Percentiles rank a stretch among this genome's conserved stretches.
Evolutionary conservation across 2,113 vertebrate genomes (phyloP).

Genomic region (Delphinus delphis): DNA sequence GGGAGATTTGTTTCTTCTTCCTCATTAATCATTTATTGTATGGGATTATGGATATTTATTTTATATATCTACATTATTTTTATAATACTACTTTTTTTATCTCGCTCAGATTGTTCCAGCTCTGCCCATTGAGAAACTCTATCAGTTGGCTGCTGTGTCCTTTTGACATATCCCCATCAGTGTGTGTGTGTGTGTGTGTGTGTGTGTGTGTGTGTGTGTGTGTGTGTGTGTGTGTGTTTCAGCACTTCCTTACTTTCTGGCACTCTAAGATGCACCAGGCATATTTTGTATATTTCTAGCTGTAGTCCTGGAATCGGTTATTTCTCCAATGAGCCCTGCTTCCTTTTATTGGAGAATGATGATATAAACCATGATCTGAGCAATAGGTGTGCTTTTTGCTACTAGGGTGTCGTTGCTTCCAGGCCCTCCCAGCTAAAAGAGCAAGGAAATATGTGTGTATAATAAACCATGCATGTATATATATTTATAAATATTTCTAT

Average conservation of each 20-base stretch:
- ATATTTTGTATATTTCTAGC: background rate
- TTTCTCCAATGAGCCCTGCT: background rate
- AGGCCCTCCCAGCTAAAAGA: background rate
- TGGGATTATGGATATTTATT: background rate
- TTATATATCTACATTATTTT: background rate
- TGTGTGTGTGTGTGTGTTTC: background rate
- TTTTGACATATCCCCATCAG: background rate
- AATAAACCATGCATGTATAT: background rate
- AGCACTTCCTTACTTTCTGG: background rate
- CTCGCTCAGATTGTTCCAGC: background rate
- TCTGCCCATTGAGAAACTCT: background rate
- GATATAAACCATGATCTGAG: background rate
- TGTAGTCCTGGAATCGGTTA: background rate
- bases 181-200: background rate
- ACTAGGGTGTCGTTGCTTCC: background rate
- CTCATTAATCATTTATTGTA: background rate
- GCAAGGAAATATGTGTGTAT: background rate
- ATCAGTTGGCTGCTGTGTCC: background rate
- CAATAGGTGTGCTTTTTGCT: background rate
- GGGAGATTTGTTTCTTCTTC: background rate
- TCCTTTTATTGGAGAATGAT: background rate
- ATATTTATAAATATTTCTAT: background rate
- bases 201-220: no score
- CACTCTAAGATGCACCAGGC: background rate
- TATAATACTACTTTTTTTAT: background rate